A percentile compares a stretch with the other conserved stretches of the same genome.
Evolutionary conservation across 2,797 vertebrate genomes (phyloP).

Genomic region (Phoeniculus purpureus): DNA sequence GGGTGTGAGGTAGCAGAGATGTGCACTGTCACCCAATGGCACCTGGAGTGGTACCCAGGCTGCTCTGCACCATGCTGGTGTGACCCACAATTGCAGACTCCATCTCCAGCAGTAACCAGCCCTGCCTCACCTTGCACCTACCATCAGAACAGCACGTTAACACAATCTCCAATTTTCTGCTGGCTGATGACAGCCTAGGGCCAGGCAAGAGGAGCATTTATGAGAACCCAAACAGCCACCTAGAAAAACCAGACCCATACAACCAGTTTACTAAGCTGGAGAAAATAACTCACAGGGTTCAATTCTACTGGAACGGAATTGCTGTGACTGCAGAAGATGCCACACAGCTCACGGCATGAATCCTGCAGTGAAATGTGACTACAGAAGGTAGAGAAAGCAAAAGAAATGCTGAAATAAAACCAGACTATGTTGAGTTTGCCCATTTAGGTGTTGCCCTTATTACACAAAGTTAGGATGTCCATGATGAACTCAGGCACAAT

Average conservation of each 20-base stretch:
- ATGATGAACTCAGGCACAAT: not conserved
- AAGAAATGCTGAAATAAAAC: not conserved
- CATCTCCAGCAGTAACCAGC: rapidly evolving
- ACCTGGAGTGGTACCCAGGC: not conserved
- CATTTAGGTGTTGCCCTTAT: not conserved
- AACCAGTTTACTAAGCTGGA: not conserved
- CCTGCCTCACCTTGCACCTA: not conserved
- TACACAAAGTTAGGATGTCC: not conserved
- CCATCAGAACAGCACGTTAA: not conserved
- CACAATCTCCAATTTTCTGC: not conserved
- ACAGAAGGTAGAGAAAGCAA: not conserved
- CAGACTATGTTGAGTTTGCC: not conserved
- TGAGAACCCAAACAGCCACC: not conserved
- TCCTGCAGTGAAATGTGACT: not conserved
- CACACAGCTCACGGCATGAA: rapidly evolving
- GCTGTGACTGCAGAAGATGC: not conserved
- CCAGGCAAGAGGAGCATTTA: not conserved
- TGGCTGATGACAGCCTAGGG: not conserved
- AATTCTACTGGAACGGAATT: not conserved
- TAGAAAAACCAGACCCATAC: not conserved
- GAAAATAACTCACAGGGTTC: not conserved
- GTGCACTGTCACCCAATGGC: not conserved
- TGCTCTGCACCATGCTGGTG: not conserved
- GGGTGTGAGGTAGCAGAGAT: not conserved
- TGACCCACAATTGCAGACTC: not conserved